Evolutionary conservation across 1,140 invertebrate genomes (phyloP).

Genomic region (Neotoxoptera formosana): DNA sequence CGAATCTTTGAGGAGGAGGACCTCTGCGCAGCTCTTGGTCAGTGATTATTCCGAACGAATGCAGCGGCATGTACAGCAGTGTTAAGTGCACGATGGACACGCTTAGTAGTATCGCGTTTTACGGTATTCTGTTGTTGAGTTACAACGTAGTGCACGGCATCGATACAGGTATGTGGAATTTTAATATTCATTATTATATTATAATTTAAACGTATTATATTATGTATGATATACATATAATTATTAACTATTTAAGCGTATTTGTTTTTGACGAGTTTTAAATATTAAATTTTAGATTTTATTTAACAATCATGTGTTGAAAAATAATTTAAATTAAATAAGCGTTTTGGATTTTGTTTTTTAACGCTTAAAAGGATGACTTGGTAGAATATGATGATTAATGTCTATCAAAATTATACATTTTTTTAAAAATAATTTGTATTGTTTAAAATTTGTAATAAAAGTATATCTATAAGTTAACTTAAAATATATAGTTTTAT

Average conservation of each 20-base stretch:
- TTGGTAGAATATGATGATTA: background rate
- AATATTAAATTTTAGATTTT: background rate
- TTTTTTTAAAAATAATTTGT: background rate
- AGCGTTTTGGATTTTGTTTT: background rate
- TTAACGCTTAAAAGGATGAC: background rate
- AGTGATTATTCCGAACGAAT: background rate
- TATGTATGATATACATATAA: too few species aligned
- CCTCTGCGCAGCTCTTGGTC: conserved; percentile 26
- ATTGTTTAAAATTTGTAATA: background rate
- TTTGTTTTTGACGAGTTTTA: background rate
- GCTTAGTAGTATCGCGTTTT: conserved; percentile 43
- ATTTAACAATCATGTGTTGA: background rate
- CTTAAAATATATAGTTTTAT: too few species aligned
- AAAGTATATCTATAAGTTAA: background rate
- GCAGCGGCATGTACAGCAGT: conserved; percentile 18
- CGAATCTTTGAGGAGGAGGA: conserved; percentile 46
- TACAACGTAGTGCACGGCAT: background rate
- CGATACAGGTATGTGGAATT: conserved; percentile 25
- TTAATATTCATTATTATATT: background rate
- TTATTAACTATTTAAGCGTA: too few species aligned
- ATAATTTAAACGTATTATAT: background rate
- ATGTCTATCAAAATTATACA: background rate
- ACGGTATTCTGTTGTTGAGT: conserved; percentile 36
- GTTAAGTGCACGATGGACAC: conserved; percentile 29
- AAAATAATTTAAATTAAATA: background rate